Evolutionary conservation across 1,140 invertebrate genomes (phyloP), one percentile per base, ranked within the genome.

Genomic region (Scaptomyza graminum): DNA sequence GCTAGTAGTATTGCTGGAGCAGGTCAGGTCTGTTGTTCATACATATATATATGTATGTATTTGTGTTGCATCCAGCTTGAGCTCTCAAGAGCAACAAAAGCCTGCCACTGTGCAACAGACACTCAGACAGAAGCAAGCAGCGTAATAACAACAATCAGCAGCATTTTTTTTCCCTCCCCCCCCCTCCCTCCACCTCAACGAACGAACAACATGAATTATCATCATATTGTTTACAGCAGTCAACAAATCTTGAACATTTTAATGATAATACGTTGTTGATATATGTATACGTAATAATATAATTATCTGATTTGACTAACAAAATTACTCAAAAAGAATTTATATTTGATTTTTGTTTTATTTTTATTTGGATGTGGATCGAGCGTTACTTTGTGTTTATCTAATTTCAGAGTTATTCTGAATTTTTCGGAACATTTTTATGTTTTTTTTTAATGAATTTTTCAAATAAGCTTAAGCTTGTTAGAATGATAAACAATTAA

Each of bases 101-200:
- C 39, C 12, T 57, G 55, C 44, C 57, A 64, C 43, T 59, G 43
- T 59, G 61, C 47, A 22, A 6, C 31, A 54, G 25, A 28, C 28
- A 52, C 3, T n/a, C 60, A 61, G 65, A 60, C 65, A 68, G 50
- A 50, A 61, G 57, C 50, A 37, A 28, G n/a, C 37, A 25, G 3
- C 64, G 47, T 80, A 85, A 85, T 85, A 77, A 80, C 65, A 84
- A 84, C 76, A 85, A 84, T 85, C 81, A 77, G 66, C 74, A 80
- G 63, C 62, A 82, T 72, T 78, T 67, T 64, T 73, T 44, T 13
- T 55, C 11, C 9, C 11, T 2, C 12, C 64, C 37, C 12, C 12
- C 12, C n/a, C n/a, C 37, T 5, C 4, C 37, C n/a, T 41, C 12
- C 11, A 12, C 9, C 12, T 8, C 37, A n/a, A 12, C 37, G n/a